Conservation (phyloP, 2,113 vertebrate genomes). For the Isurus oxyrinchus region DNA sequence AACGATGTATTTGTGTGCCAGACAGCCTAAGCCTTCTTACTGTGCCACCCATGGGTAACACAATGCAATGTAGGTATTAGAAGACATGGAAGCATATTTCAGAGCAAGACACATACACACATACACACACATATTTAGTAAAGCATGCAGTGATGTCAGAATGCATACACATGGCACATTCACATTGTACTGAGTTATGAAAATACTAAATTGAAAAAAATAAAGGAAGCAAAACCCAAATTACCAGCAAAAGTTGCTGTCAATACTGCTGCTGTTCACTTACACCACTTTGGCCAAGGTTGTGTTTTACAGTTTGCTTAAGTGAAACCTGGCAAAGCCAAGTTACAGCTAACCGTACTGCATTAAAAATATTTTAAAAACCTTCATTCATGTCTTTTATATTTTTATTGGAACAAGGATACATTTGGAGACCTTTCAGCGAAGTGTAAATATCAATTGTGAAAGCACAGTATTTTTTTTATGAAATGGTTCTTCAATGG, state of each 20-base stretch:
- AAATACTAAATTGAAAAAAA: background rate
- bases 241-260: background rate
- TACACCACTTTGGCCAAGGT: conserved; percentile 15
- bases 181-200: background rate
- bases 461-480: background rate
- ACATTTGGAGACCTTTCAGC: background rate
- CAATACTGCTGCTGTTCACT: conserved; percentile 10
- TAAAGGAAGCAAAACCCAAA: background rate
- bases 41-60: no score
- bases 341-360: conserved; percentile 10
- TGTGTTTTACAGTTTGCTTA: conserved; percentile 18
- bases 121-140: background rate
- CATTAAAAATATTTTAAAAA: background rate
- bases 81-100: background rate
- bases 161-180: background rate
- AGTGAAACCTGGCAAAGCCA: conserved; percentile 28
- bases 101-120: background rate
- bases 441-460: conserved; percentile 25
- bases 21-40: background rate
- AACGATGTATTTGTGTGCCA: background rate
- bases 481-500: conserved; percentile 7
- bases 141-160: background rate
- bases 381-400: conserved; percentile 23
- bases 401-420: conserved; percentile 35
- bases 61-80: background rate